A percentile compares a stretch with the other conserved stretches of the same genome.
Conservation (phyloP, 2,113 vertebrate genomes). For the Parus major region DNA sequence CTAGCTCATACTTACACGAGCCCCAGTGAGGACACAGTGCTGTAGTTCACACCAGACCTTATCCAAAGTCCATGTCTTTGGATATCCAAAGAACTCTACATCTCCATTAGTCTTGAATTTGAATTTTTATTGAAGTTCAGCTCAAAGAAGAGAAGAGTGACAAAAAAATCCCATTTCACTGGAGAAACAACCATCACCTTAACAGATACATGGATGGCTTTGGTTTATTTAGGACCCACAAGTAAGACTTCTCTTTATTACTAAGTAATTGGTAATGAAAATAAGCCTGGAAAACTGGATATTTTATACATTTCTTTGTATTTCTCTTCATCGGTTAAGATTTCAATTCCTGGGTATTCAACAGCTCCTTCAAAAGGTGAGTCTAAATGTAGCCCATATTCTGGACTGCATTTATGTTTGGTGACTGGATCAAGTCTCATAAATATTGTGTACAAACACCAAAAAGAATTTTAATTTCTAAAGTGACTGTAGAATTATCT, state of each 20-base stretch:
- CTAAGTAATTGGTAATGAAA: background rate
- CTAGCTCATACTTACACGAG: background rate
- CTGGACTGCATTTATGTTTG: background rate
- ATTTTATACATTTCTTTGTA: background rate
- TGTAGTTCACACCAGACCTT: background rate
- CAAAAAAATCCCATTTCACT: background rate
- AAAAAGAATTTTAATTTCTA: background rate
- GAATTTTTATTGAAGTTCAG: background rate
- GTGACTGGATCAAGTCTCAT: rapidly evolving
- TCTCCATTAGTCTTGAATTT: background rate
- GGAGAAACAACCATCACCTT: background rate
- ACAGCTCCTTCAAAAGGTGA: background rate
- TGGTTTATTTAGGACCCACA: background rate
- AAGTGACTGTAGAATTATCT: background rate
- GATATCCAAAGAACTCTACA: background rate
- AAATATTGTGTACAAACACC: background rate
- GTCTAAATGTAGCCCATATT: background rate
- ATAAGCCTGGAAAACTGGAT: background rate
- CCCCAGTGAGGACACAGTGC: background rate
- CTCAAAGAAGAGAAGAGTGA: background rate
- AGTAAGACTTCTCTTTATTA: background rate
- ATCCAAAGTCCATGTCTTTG: background rate
- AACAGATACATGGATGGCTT: background rate
- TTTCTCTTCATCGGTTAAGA: background rate
- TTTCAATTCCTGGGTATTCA: background rate